These are phyloP conservation scores for Catharus ustulatus DNA, from an alignment of 2,797 vertebrate genomes.

Conservation along the genomic window DNA sequence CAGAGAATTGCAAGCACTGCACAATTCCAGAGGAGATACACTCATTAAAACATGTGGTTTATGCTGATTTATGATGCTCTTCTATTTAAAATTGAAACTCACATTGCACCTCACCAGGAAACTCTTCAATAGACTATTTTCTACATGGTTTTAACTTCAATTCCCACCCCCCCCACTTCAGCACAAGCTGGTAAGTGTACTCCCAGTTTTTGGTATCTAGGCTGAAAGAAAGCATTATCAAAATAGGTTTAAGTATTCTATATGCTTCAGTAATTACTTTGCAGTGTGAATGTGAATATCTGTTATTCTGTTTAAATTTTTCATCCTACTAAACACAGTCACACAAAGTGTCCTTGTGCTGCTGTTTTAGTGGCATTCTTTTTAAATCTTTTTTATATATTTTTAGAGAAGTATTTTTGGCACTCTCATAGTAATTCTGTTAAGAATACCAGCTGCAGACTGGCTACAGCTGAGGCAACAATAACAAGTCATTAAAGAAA, in stretches of 20 bases:
- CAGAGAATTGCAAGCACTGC: slow-evolving; percentile 51
- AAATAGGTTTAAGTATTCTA: slow-evolving; percentile 74
- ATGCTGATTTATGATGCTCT: slow-evolving; percentile 45
- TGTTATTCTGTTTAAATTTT: slow-evolving; percentile 74
- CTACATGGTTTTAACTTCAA: slow-evolving; percentile 43
- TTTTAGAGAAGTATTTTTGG: slow-evolving; percentile 75
- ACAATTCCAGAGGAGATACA: slow-evolving; percentile 51
- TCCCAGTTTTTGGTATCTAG: slow-evolving; percentile 66
- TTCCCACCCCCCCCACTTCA: not conserved
- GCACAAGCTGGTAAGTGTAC: slow-evolving; percentile 59
- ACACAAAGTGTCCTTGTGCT: slow-evolving; percentile 70
- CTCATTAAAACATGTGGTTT: slow-evolving; percentile 58
- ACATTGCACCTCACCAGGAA: slow-evolving; percentile 16
- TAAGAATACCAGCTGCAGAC: slow-evolving; percentile 73
- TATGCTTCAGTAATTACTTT: slow-evolving; percentile 70
- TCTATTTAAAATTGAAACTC: slow-evolving; percentile 43
- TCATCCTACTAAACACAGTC: slow-evolving; percentile 69
- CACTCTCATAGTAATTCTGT: slow-evolving; percentile 68
- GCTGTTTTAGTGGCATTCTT: slow-evolving; percentile 63
- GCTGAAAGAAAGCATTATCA: slow-evolving; percentile 69
- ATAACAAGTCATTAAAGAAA: slow-evolving; percentile 73
- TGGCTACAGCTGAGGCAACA: slow-evolving; percentile 60
- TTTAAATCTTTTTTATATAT: slow-evolving; percentile 67
- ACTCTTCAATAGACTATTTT: slow-evolving; percentile 41
- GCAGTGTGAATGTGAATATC: slow-evolving; percentile 74